Percentiles rank a stretch among this genome's conserved stretches.
These are phyloP conservation scores for Phocoena phocoena DNA, from an alignment of 2,113 vertebrate genomes.

Conservation along the genomic window DNA sequence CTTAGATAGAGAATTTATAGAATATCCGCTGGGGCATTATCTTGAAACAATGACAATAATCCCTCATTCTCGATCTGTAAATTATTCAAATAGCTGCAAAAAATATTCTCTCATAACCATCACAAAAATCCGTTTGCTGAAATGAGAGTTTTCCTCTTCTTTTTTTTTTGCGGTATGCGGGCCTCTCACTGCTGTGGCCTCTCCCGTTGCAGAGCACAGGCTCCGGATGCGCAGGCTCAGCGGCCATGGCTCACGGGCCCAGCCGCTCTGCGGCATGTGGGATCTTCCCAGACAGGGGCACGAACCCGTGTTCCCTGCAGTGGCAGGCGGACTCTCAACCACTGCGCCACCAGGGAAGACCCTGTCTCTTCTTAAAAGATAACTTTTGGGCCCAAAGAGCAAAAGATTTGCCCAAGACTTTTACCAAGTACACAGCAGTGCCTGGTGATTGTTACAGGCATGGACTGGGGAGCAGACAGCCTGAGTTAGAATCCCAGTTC, in stretches of 20 bases:
- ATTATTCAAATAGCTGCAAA: neutral
- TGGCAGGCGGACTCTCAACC: no score
- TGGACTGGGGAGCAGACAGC: neutral
- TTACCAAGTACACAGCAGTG: neutral
- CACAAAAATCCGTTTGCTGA: neutral
- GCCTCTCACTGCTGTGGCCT: no score
- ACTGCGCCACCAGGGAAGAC: no score
- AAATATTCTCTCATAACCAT: neutral
- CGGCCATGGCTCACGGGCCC: no score
- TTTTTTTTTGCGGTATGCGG: no score
- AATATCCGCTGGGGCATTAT: neutral
- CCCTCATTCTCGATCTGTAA: neutral
- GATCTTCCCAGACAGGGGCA: no score
- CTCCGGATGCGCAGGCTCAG: no score
- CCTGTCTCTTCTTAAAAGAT: constrained; percentile 12
- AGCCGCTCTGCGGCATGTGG: no score
- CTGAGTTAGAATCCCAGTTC: neutral
- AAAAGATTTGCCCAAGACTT: neutral
- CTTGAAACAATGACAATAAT: neutral
- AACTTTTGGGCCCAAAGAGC: neutral
- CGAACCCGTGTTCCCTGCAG: no score
- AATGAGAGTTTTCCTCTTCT: neutral
- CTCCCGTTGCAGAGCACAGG: no score
- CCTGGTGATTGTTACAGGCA: neutral
- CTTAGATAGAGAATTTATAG: neutral